A percentile compares a stretch with the other conserved stretches of the same genome.
Conservation (phyloP, 2,888 invertebrate species). For the Dexiosoma caninum region DNA sequence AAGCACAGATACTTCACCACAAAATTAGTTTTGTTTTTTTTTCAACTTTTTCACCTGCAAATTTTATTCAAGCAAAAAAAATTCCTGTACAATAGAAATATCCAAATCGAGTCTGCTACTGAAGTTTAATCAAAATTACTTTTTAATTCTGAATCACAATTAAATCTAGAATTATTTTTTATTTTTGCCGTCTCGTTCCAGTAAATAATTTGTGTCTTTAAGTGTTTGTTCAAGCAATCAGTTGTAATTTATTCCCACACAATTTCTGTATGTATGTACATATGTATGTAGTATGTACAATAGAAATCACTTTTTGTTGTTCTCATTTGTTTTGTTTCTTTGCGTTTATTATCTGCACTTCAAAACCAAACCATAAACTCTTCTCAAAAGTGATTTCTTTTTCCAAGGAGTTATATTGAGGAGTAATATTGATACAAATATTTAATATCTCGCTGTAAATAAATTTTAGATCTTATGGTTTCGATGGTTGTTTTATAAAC, state of each 20-base stretch:
- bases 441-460: not conserved
- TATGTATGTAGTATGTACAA: too few relatives aligned
- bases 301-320: not conserved
- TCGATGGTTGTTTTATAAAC: not conserved
- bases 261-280: conserved; percentile 31
- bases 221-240: conserved; percentile 56
- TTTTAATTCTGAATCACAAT: conserved; percentile 3
- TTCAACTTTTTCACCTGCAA: too few relatives aligned
- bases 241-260: conserved; percentile 62
- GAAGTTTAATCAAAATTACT: conserved; percentile 17
- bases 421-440: not conserved
- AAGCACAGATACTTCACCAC: too few relatives aligned
- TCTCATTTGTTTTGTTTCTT: not conserved
- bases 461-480: not conserved
- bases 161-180: not conserved
- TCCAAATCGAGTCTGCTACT: not conserved
- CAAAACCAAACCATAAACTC: conserved; percentile 17
- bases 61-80: too few relatives aligned
- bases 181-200: not conserved
- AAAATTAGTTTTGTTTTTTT: too few relatives aligned
- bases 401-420: not conserved
- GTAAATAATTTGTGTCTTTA: conserved; percentile 22
- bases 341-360: not conserved
- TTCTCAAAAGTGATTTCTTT: not conserved
- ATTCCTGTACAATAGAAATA: conserved; percentile 1